phyloP scores from a whole-genome alignment of 2,797 vertebrate species.

The Simalia tracyae region DNA sequence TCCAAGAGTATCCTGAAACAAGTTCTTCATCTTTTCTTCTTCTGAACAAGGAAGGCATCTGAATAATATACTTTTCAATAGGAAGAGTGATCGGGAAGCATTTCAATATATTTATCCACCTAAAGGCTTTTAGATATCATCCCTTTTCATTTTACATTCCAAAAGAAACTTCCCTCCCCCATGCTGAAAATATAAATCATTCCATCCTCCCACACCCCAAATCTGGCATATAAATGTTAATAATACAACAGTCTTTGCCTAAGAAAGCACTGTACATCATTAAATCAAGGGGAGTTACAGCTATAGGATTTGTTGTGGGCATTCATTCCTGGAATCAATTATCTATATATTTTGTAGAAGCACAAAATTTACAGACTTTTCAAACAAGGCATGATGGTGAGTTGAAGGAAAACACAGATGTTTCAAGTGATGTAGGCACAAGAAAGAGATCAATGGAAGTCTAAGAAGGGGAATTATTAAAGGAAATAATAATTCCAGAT shows the following conservation, averaged over 20 bases:
- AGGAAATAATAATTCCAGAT: conserved; percentile 64
- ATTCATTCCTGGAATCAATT: conserved; percentile 69
- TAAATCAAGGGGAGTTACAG: conserved; percentile 63
- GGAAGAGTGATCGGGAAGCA: conserved; percentile 37
- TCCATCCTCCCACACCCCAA: conserved; percentile 29
- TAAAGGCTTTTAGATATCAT: conserved; percentile 53
- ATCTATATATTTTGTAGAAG: conserved; percentile 63
- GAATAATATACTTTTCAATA: conserved; percentile 7
- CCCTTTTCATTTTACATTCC: conserved; percentile 44
- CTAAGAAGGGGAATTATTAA: conserved; percentile 55
- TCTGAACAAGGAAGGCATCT: background rate
- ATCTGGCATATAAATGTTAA: conserved; percentile 62
- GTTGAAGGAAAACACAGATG: conserved; percentile 65
- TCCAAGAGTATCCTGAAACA: background rate
- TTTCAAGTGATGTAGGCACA: conserved; percentile 63
- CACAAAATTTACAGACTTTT: conserved; percentile 69
- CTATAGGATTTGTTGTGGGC: conserved; percentile 62
- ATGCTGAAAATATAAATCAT: conserved; percentile 20
- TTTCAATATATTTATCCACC: conserved; percentile 33
- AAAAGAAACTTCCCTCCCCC: conserved; percentile 29
- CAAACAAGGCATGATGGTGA: conserved; percentile 60
- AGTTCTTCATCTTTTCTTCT: background rate
- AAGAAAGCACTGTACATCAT: conserved; percentile 61
- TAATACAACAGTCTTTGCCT: conserved; percentile 66
- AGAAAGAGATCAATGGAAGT: conserved; percentile 66